These are phyloP conservation scores for Sycophaga agraensis DNA, from an alignment of 1,140 invertebrate genomes.

Conservation along the genomic window DNA sequence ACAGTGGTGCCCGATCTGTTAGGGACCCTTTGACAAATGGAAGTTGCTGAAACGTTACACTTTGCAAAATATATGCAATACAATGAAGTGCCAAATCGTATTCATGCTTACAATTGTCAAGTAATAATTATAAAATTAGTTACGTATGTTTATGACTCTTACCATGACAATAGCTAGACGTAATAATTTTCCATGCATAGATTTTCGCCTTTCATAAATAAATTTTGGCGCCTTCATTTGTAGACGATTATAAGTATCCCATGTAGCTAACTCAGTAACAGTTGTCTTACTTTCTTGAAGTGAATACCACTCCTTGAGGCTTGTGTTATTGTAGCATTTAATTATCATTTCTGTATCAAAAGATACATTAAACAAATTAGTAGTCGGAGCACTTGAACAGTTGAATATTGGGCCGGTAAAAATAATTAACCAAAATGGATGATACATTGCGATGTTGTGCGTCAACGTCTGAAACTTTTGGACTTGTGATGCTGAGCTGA, in stretches of 20 bases:
- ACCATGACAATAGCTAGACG: neutral
- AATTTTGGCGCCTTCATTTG: neutral
- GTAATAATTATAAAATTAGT: neutral
- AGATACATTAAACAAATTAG: conserved; percentile 4
- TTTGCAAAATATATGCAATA: neutral
- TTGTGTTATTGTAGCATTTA: neutral
- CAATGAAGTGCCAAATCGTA: too few species aligned
- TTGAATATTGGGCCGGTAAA: too few species aligned
- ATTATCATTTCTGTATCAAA: conserved; percentile 3
- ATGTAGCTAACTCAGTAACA: neutral
- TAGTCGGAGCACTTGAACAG: too few species aligned
- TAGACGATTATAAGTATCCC: neutral
- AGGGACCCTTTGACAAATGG: too few species aligned
- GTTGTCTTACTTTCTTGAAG: neutral
- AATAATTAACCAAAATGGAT: too few species aligned
- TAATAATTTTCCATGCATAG: neutral
- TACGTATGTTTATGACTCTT: neutral
- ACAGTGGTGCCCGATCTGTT: neutral
- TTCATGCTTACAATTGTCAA: too few species aligned
- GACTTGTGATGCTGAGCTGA: too few species aligned
- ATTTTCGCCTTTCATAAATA: neutral
- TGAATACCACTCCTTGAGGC: conserved; percentile 12
- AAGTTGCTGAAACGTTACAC: neutral
- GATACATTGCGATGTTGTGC: too few species aligned
- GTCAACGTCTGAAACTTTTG: too few species aligned